Evolutionary conservation across 2,888 invertebrate genomes (phyloP), one percentile per base, ranked within the genome.

Genomic region (Nomada hirtipes): DNA sequence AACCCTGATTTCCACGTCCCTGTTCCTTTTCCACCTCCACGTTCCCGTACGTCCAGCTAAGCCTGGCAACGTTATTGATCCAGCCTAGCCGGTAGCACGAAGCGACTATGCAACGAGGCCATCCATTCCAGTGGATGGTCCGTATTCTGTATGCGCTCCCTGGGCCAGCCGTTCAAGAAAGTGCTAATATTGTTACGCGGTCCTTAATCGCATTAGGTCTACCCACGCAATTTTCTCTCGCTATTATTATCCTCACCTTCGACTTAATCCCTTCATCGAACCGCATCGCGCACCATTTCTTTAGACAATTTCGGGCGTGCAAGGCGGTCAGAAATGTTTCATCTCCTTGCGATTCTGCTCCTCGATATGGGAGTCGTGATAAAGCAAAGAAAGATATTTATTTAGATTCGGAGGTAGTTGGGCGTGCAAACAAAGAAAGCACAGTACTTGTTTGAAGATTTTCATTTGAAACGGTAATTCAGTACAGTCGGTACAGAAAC

Each of bases 71-170:
- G 81, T 88, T 88, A 88, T 88, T 86, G 87, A 88, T 88, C 88
- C 82, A 81, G 63, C 88, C 88, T 80, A 81, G 63, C 75, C 84
- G 88, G 81, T 79, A 72, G 79, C 78, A 57, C n/a, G 42, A 18
- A 72, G 69, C 70, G 76, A 76, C 75, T 84, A 87, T 84, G 83
- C 88, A 90, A 90, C 84, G 87, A 89, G 90, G 89, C 85, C 89
- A 90, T 82, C 84, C 88, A 85, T 79, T 74, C 65, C 63, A 70
- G 80, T 78, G 78, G 71, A 83, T 64, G 47, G 70, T 81, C 59
- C 67, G 61, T 47, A 64, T 36, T 36, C 36, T 15, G 47, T 47
- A 47, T 47, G 47, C 44, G 4, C 20, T 72, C 52, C 47, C 69
- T 73, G 53, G 60, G 55, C 44, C 44, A 61, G 29, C 23, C 26